These are phyloP conservation scores for Channa striata DNA, from an alignment of 2,797 vertebrate genomes.

Conservation along the genomic window DNA sequence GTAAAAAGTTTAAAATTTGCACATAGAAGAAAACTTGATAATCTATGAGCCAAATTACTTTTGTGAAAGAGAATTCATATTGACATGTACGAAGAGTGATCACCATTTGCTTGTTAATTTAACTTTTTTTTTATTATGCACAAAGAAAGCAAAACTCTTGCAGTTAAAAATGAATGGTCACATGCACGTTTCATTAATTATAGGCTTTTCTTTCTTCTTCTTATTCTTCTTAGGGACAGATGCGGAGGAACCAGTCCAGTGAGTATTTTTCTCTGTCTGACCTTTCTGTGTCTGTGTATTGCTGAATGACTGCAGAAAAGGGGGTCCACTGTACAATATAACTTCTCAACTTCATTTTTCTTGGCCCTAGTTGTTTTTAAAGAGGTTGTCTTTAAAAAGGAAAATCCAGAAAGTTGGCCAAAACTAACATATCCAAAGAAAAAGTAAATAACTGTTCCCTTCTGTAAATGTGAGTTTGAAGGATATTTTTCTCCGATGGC, in stretches of 20 bases:
- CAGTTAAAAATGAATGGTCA: conserved; percentile 16
- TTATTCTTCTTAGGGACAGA: conserved; percentile 89
- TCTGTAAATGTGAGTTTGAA: conserved; percentile 63
- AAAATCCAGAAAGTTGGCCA: conserved; percentile 70
- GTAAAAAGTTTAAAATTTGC: too few species aligned
- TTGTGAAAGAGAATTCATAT: background rate
- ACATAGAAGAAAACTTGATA: too few species aligned
- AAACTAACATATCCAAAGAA: conserved; percentile 71
- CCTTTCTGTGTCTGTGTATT: conserved; percentile 52
- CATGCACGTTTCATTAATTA: conserved; percentile 57
- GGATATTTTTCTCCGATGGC: conserved; percentile 53
- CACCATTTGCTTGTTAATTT: background rate
- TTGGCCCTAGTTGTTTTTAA: conserved; percentile 71
- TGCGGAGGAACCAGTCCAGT: conserved; percentile 95
- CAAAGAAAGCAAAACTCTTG: conserved; percentile 19
- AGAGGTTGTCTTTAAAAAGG: conserved; percentile 69
- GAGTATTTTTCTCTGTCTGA: conserved; percentile 84
- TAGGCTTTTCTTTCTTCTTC: too few species aligned
- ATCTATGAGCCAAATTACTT: too few species aligned
- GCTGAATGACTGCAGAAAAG: conserved; percentile 52
- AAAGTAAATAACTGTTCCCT: conserved; percentile 69
- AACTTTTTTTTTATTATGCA: conserved; percentile 8
- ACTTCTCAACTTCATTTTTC: conserved; percentile 69
- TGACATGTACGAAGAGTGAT: background rate
- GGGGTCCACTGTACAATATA: conserved; percentile 56